A percentile compares a stretch with the other conserved stretches of the same genome.
These are phyloP conservation scores for Phaetusa simplex DNA, from an alignment of 2,113 vertebrate species.

Conservation along the genomic window DNA sequence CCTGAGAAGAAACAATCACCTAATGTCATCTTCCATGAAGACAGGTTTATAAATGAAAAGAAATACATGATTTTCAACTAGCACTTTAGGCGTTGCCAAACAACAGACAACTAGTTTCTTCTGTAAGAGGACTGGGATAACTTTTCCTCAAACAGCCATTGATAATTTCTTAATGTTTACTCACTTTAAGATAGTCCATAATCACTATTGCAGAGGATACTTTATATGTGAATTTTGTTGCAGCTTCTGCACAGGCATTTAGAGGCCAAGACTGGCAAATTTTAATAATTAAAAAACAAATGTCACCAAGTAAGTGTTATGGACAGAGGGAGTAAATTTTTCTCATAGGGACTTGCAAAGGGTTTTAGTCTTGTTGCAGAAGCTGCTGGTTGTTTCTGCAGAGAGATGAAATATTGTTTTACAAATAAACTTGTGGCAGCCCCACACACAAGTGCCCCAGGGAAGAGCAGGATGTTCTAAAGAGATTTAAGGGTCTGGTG, in stretches of 20 bases:
- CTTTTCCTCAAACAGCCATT: background rate
- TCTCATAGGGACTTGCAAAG: background rate
- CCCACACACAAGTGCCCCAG: background rate
- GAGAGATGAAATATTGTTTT: background rate
- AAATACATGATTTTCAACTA: background rate
- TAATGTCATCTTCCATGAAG: background rate
- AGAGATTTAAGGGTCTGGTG: background rate
- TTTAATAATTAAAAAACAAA: background rate
- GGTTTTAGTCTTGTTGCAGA: background rate
- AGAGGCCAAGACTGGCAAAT: background rate
- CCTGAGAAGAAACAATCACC: background rate
- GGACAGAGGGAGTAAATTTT: background rate
- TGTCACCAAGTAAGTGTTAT: background rate
- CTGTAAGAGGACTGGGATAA: background rate
- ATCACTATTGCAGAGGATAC: background rate
- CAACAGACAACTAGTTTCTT: background rate
- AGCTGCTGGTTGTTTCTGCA: background rate
- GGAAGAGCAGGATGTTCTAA: background rate
- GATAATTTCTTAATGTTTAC: background rate
- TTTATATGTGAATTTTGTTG: background rate
- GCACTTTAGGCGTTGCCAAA: background rate
- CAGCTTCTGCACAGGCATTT: background rate
- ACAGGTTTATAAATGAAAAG: background rate
- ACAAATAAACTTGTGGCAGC: background rate
- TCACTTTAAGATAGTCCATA: background rate